phyloP scores from a whole-genome alignment of 64 coral and sea anemone species.

The Montipora foliosa region DNA sequence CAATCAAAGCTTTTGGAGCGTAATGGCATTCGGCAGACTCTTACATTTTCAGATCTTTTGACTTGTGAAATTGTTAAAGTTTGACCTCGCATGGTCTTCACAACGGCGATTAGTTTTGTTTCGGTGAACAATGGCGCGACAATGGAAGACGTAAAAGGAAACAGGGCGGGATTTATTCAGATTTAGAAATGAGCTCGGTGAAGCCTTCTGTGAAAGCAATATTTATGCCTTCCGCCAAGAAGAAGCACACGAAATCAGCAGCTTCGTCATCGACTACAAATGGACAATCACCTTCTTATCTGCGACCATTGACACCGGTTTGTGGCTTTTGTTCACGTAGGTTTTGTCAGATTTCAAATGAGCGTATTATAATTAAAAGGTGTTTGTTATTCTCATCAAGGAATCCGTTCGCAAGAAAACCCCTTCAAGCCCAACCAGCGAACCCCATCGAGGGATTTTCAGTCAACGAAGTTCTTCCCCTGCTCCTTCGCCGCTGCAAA shows the following conservation, averaged over 20 bases:
- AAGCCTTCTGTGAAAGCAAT: slow-evolving; percentile 74
- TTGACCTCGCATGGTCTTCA: slow-evolving; percentile 75
- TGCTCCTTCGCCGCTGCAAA: slow-evolving; percentile 26
- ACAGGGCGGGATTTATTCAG: slow-evolving; percentile 37
- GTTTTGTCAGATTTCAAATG: not conserved
- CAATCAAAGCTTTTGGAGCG: slow-evolving; percentile 20
- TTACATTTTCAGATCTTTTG: slow-evolving; percentile 26
- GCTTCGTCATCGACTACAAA: slow-evolving; percentile 58
- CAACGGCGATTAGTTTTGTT: slow-evolving; percentile 18
- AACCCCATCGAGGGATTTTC: slow-evolving; percentile 20
- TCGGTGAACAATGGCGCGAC: slow-evolving; percentile 54
- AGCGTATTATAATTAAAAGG: not conserved
- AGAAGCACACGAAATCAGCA: slow-evolving; percentile 40
- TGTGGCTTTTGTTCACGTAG: slow-evolving; percentile 33
- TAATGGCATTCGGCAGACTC: slow-evolving; percentile 29
- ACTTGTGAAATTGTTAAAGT: slow-evolving; percentile 51
- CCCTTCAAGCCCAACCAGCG: slow-evolving; percentile 32
- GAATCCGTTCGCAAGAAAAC: slow-evolving; percentile 41
- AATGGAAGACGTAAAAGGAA: slow-evolving; percentile 59
- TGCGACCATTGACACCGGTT: slow-evolving; percentile 91
- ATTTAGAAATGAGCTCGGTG: slow-evolving; percentile 52
- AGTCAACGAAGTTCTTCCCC: slow-evolving; percentile 28
- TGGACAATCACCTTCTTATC: slow-evolving; percentile 39
- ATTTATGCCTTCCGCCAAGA: slow-evolving; percentile 85
- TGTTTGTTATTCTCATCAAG: slow-evolving; percentile 45